Conservation (phyloP, 2,113 vertebrate genomes). For the Mandrillus leucophaeus region DNA sequence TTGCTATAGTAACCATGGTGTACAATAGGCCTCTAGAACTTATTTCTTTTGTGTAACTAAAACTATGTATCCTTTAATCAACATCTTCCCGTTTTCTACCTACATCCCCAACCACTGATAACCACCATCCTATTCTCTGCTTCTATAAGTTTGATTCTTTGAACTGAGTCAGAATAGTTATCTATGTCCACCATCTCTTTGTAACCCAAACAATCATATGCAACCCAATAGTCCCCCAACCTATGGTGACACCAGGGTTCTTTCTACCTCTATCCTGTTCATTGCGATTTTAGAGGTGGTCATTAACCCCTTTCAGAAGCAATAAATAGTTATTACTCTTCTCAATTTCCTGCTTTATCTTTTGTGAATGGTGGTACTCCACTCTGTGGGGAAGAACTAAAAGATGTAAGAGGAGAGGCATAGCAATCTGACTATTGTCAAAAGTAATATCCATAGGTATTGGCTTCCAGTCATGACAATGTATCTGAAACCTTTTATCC, state of each 20-base stretch:
- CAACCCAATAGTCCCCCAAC: background rate
- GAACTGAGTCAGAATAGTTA: conserved; percentile 26
- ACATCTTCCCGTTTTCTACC: background rate
- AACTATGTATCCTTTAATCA: background rate
- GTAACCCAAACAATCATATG: background rate
- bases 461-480: background rate
- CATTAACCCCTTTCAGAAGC: background rate
- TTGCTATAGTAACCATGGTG: background rate
- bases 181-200: background rate
- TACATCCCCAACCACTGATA: background rate
- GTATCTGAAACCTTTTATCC: background rate
- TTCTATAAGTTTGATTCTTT: background rate
- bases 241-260: background rate
- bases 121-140: background rate
- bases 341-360: background rate
- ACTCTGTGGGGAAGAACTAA: background rate
- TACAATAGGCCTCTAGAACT: background rate
- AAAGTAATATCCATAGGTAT: background rate
- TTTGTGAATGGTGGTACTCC: background rate
- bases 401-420: background rate
- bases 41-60: background rate
- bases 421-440: background rate
- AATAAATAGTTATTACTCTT: background rate
- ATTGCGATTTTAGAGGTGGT: background rate
- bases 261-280: background rate